A percentile compares a stretch with the other conserved stretches of the same genome.
phyloP scores from a whole-genome alignment of 2,113 vertebrate species.

The Sinocyclocheilus anophthalmus region DNA sequence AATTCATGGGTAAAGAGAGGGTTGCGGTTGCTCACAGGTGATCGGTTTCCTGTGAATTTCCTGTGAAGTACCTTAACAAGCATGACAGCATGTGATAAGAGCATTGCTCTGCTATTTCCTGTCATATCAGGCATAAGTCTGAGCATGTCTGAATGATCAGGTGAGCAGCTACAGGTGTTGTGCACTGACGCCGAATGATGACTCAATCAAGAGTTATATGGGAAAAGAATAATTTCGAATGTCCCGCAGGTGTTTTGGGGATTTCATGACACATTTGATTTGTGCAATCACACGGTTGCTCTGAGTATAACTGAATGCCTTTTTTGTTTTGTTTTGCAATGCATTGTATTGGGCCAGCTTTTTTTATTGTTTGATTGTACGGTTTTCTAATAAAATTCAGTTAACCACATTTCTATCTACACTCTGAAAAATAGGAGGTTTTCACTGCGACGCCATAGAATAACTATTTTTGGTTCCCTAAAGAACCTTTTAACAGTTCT shows the following conservation, averaged over 20 bases:
- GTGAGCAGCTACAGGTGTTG: conserved; percentile 36
- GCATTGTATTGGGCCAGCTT: neutral
- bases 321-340: neutral
- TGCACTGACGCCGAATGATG: neutral
- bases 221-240: neutral
- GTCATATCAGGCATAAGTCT: conserved; percentile 17
- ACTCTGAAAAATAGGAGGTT: too few relatives aligned
- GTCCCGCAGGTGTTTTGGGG: neutral
- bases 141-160: conserved; percentile 1
- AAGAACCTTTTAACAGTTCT: neutral
- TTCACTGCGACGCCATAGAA: too few relatives aligned
- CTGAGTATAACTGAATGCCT: neutral
- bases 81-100: neutral
- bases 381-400: neutral
- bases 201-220: conserved; percentile 6
- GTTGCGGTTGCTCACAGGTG: neutral
- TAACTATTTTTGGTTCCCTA: too few relatives aligned
- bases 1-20: neutral
- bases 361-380: neutral
- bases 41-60: neutral
- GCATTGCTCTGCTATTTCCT: neutral
- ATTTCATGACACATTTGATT: neutral
- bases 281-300: neutral
- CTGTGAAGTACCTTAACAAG: neutral
- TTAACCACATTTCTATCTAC: neutral